Percentiles rank a stretch among this genome's conserved stretches.
These are phyloP conservation scores for Perognathus longimembris DNA, from an alignment of 2,113 vertebrate species.

Conservation along the genomic window DNA sequence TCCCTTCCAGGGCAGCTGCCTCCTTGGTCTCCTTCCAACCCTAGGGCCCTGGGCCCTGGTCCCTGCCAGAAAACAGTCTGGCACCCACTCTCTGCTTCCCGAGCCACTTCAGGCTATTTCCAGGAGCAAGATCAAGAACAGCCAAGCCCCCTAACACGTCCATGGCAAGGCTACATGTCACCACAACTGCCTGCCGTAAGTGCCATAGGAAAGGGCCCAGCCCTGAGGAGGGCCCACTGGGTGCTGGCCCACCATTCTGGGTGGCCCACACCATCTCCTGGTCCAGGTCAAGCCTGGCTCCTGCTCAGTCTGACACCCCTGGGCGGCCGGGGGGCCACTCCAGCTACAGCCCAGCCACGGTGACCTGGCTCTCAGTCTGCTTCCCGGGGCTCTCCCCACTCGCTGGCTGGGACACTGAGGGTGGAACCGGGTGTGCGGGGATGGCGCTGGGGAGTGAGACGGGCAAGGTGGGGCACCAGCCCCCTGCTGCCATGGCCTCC, in stretches of 20 bases:
- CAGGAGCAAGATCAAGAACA: slow-evolving; percentile 50
- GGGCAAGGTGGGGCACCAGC: background rate
- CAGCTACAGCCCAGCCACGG: background rate
- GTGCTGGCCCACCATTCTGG: background rate
- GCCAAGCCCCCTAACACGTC: background rate
- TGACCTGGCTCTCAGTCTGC: background rate
- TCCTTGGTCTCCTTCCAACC: slow-evolving; percentile 64
- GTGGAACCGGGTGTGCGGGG: slow-evolving; percentile 29
- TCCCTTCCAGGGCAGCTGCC: slow-evolving; percentile 48
- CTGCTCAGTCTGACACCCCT: background rate
- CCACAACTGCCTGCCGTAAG: background rate
- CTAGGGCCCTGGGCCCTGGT: slow-evolving; percentile 62
- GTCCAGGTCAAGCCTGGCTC: background rate
- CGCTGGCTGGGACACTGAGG: background rate
- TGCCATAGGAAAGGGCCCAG: background rate
- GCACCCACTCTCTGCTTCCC: slow-evolving; percentile 32
- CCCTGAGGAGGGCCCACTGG: background rate
- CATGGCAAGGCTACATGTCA: background rate
- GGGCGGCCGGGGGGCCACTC: background rate
- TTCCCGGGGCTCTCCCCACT: background rate
- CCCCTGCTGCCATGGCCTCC: background rate
- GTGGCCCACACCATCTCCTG: background rate
- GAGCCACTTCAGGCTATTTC: slow-evolving; percentile 49
- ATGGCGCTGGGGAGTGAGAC: background rate
- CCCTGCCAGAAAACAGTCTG: slow-evolving; percentile 64